These are phyloP conservation scores for Drosophila anomelani DNA, from an alignment of 2,888 invertebrate genomes.

Conservation along the genomic window DNA sequence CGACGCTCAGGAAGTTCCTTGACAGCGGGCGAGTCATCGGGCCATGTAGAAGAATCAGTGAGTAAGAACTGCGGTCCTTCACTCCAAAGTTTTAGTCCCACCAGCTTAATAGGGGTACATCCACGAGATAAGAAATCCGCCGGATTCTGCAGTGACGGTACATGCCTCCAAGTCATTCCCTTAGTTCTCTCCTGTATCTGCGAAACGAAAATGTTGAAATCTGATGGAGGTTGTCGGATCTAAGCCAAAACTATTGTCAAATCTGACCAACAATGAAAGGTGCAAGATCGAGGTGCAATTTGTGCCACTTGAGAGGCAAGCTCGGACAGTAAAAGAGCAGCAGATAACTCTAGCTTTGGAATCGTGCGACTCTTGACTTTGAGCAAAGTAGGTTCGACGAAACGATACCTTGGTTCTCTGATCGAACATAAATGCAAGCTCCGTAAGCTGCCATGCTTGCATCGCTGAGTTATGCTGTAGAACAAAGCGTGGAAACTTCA, in stretches of 20 bases:
- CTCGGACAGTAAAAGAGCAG: slow-evolving; percentile 1
- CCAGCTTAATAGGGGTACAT: neutral
- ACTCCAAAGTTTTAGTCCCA: neutral
- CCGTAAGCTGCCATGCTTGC: too few species aligned
- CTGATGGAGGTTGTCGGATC: neutral
- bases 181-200: slow-evolving; percentile 1
- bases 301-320: neutral
- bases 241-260: neutral
- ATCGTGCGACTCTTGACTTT: slow-evolving; percentile 2
- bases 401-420: too few species aligned
- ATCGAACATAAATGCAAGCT: too few species aligned
- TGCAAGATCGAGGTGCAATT: neutral
- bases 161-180: neutral
- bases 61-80: neutral
- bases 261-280: slow-evolving; percentile 2
- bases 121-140: neutral
- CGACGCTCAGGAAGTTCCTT: slow-evolving; percentile 2
- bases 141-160: neutral
- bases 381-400: slow-evolving; percentile 2
- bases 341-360: slow-evolving; percentile 2
- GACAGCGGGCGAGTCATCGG: neutral
- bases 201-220: neutral
- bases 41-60: neutral
- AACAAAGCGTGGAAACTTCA: neutral
- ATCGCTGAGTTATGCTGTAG: neutral